Evolutionary conservation across 1,140 invertebrate species (phyloP), one percentile per base, ranked within the genome.

Genomic region (Lasioglossum albipes): DNA sequence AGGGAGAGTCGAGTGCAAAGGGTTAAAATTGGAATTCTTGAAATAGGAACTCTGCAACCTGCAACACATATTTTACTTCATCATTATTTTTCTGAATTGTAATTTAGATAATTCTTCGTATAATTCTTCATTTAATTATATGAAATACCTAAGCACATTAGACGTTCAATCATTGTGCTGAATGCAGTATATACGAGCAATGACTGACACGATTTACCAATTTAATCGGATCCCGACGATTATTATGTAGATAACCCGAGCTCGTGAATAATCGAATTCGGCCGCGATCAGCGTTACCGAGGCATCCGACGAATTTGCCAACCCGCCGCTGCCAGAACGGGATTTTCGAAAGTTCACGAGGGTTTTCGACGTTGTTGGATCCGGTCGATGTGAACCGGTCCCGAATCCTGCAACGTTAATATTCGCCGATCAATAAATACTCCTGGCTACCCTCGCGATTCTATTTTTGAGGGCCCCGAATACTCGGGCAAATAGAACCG

Each of bases 231-330:
- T 59, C 57, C 20, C 18, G n/a, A 9, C 57, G 57, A 59, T 59
- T 59, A 59, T 59, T 59, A 59, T 59, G 57, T n/a, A 59, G 57
- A 59, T 59, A 59, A 59, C 57, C 57, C 57, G 52, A 49, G 52
- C 52, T 7, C 20, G 57, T 5, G 57, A 59, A 59, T 59, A 59
- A 59, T 59, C n/a, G 57, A 59, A 59, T 59, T 59, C 57, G 7
- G 57, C 57, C 9, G 20, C 20, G 57, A n/a, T 59, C 57, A 20
- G 57, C 57, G 57, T 59, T 20, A 59, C n/a, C 57, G 57, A 59
- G 57, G n/a, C 57, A 20, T n/a, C 57, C 20, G 57, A 59, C 57
- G 57, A 59, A 59, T 59, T 59, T 59, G 6, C n/a, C 20, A 18
- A 16, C 16, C 13, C 52, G 52, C 10, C 45, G 10, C 13, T 49